Conservation (phyloP, 2,113 vertebrate genomes). For the Peromyscus polionotus region DNA sequence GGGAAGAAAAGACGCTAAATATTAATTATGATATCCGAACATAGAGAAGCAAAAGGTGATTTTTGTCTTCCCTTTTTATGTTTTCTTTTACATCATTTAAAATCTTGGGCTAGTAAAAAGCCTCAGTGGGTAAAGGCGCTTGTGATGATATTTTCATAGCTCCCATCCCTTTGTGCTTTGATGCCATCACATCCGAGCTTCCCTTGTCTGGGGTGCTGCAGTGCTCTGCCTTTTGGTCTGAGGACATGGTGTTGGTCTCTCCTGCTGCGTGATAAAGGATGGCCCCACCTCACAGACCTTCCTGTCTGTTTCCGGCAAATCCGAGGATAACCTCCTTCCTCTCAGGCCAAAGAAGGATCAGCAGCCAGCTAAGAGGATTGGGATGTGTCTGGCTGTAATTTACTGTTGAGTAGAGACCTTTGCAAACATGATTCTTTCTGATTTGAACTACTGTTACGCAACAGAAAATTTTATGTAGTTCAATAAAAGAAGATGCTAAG, state of each 20-base stretch:
- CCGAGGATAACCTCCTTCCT: constrained; percentile 55
- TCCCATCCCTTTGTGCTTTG: not conserved
- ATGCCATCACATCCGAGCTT: not conserved
- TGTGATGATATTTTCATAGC: not conserved
- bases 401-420: constrained; percentile 33
- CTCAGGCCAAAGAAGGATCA: constrained; percentile 63
- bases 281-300: constrained; percentile 37
- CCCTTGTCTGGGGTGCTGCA: not conserved
- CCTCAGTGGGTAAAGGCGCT: not conserved
- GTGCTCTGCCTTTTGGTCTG: not conserved
- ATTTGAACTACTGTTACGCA: constrained; percentile 42
- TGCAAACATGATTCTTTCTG: constrained; percentile 58
- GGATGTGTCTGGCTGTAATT: constrained; percentile 60
- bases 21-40: constrained; percentile 6
- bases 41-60: not conserved
- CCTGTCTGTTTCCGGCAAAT: constrained; percentile 63
- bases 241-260: constrained; percentile 20
- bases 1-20: not conserved
- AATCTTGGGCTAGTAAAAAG: not conserved
- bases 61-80: not conserved
- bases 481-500: constrained; percentile 25
- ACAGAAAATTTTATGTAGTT: not conserved
- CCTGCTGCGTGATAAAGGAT: not conserved
- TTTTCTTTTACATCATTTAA: not conserved
- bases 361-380: constrained; percentile 69